Evolutionary conservation across 2,888 invertebrate genomes (phyloP).

Genomic region (Diploptera punctata): DNA sequence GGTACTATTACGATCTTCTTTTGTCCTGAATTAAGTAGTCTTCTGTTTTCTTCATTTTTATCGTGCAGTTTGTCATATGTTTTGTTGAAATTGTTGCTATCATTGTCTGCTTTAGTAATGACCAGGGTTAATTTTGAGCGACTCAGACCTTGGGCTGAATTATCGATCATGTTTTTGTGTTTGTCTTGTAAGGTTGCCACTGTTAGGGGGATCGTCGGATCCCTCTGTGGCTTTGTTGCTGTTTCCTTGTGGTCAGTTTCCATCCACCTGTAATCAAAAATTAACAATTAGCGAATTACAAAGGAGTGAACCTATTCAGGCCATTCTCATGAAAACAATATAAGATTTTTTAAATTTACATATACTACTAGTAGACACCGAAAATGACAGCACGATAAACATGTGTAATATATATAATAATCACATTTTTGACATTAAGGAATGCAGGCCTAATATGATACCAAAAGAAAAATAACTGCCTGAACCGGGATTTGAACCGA

Average conservation of each 20-base stretch:
- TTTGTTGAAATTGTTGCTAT: not conserved
- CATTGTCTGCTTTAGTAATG: not conserved
- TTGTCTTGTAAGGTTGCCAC: not conserved
- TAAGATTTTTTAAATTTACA: no score
- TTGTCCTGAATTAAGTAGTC: slow-evolving; percentile 11
- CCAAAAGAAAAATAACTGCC: no score
- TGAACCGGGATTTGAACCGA: no score
- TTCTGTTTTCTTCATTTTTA: slow-evolving; percentile 30
- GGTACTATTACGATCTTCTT: slow-evolving; percentile 36
- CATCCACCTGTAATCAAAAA: slow-evolving; percentile 16
- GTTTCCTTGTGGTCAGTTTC: not conserved
- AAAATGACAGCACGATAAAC: no score
- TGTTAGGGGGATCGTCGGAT: slow-evolving; percentile 5
- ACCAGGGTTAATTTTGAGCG: not conserved
- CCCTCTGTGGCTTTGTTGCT: not conserved
- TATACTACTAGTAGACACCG: no score
- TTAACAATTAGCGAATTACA: no score
- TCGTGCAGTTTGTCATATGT: slow-evolving; percentile 7
- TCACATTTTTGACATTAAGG: no score
- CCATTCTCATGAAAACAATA: no score
- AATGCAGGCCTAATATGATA: no score
- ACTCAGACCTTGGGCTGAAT: not conserved
- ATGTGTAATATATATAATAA: no score
- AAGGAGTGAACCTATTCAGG: no score
- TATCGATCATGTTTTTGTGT: not conserved